Evolutionary conservation across 2,888 invertebrate genomes (phyloP).

Genomic region (Orchesella flavescens): DNA sequence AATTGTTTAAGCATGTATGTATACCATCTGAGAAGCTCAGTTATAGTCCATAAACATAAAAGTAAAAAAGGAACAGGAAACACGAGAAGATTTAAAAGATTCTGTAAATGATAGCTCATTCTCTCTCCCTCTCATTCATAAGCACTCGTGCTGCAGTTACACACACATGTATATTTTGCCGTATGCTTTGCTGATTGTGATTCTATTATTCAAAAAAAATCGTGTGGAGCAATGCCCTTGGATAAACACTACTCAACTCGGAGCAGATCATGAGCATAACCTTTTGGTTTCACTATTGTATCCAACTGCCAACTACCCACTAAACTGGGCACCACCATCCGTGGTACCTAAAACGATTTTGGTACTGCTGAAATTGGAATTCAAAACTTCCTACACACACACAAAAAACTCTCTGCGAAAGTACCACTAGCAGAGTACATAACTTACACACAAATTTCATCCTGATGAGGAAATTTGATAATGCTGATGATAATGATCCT

Average conservation of each 20-base stretch:
- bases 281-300: conserved; percentile 1
- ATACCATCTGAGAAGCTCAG: not conserved
- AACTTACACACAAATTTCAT: conserved; percentile 18
- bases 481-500: conserved; percentile 10
- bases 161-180: not conserved
- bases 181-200: conserved; percentile 8
- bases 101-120: conserved; percentile 8
- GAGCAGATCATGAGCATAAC: conserved; percentile 35
- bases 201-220: conserved; percentile 3
- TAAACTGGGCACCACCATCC: not conserved
- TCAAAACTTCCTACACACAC: not conserved
- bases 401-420: no score
- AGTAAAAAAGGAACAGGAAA: conserved; percentile 38
- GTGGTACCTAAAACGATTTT: not conserved
- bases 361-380: conserved; percentile 5
- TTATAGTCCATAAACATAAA: conserved; percentile 22
- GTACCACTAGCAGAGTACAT: not conserved
- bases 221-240: conserved; percentile 53
- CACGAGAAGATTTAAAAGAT: conserved; percentile 22
- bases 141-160: not conserved
- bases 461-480: conserved; percentile 48
- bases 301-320: not conserved
- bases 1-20: no score
- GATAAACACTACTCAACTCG: conserved; percentile 23
- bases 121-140: conserved; percentile 7